Evolutionary conservation across 2,113 vertebrate genomes (phyloP), one percentile per base, ranked within the genome.

Genomic region (Ascaphus truei): DNA sequence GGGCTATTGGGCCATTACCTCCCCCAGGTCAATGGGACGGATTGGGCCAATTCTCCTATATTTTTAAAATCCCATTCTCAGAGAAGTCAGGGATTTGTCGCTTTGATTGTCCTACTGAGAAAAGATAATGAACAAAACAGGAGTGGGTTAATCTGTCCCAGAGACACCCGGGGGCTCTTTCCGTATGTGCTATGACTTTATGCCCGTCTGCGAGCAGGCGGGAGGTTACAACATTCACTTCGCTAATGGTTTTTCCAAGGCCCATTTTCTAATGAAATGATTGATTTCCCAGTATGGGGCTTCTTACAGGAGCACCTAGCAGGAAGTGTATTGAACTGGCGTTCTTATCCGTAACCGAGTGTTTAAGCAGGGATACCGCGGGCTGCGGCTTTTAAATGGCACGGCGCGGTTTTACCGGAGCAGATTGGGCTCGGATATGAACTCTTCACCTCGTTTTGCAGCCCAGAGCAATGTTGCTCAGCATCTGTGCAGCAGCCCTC

Each of bases 191-290:
- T 9, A 16, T 29, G 48, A 52, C 8, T 33, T n/a, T n/a, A 23
- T 39, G 48, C 30, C 62, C 62, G 52, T 52, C 53, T 53, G n/a
- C 30, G 36, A 39, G 20, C n/a, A 65, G 62, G 51, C 62, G 23
- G 48, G 62, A 65, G 62, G 62, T 65, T 65, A 52, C 52, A 37
- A 65, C 47, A 65, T 65, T 65, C 48, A 23, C 31, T 37, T 39
- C 62, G 15, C 48, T 65, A 65, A 65, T 65, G 62, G 48, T 39
- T 65, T 50, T n/a, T 52, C 26, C 48, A 52, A 65, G 62, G 53
- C 51, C 48, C 62, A 29, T 65, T 53, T 65, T 65, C 62, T 39
- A 65, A 65, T 65, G 52, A 65, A 65, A 51, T 51, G 33, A 65
- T 65, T 52, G 47, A 65, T 52, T 65, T 53, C 62, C 16, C 62